A percentile compares a stretch with the other conserved stretches of the same genome.
phyloP scores from a whole-genome alignment of 2,888 invertebrate genomes.

The Nomada goodeniana region DNA sequence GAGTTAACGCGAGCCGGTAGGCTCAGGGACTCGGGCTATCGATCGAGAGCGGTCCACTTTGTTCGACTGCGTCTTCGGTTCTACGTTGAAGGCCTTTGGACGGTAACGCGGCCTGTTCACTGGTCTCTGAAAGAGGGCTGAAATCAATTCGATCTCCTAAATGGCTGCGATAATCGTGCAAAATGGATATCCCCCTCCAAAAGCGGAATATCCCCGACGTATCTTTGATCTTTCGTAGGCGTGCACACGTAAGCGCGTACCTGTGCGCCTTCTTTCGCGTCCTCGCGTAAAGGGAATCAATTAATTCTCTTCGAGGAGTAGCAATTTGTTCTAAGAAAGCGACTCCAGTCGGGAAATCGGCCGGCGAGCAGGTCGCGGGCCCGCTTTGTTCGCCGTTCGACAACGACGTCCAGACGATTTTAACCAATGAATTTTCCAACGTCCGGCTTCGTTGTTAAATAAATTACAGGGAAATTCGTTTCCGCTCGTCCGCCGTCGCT shows the following conservation, averaged over 20 bases:
- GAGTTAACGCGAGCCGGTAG: slow-evolving; percentile 63
- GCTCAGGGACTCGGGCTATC: slow-evolving; percentile 19
- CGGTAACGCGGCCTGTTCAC: slow-evolving; percentile 49
- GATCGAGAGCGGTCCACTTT: slow-evolving; percentile 34
- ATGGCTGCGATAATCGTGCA: slow-evolving; percentile 57
- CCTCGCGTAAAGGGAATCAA: slow-evolving; percentile 24
- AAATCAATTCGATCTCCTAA: slow-evolving; percentile 35
- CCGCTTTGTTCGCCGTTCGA: neutral
- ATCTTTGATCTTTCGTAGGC: slow-evolving; percentile 14
- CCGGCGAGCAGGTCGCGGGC: neutral
- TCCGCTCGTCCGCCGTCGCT: slow-evolving; percentile 34
- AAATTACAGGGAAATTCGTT: slow-evolving; percentile 51
- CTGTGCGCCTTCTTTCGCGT: neutral
- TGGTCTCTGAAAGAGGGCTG: slow-evolving; percentile 52
- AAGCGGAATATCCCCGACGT: slow-evolving; percentile 27
- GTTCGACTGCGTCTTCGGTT: slow-evolving; percentile 34
- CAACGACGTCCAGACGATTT: slow-evolving; percentile 44
- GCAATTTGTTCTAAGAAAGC: neutral
- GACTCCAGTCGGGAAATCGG: neutral
- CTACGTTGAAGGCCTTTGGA: slow-evolving; percentile 49
- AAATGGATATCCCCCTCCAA: slow-evolving; percentile 43
- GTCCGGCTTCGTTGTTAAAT: slow-evolving; percentile 53
- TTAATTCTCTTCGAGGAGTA: neutral
- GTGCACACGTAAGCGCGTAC: neutral
- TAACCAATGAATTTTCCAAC: slow-evolving; percentile 56